Percentiles rank a stretch among this genome's conserved stretches.
Evolutionary conservation across 2,797 vertebrate genomes (phyloP).

Genomic region (Sebastes hubbsi): DNA sequence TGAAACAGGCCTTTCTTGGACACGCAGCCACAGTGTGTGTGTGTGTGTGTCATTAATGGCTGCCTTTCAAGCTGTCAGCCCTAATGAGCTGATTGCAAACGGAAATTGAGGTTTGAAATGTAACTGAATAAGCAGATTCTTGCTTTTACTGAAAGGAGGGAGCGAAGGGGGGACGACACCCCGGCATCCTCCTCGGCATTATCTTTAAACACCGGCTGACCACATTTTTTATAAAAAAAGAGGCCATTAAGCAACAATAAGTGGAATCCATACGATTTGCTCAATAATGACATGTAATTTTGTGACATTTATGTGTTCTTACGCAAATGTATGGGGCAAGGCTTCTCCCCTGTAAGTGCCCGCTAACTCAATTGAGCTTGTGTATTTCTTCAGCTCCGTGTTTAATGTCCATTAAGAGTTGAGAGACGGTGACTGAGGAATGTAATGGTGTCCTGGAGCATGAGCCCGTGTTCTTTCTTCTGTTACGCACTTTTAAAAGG

Average conservation of each 20-base stretch:
- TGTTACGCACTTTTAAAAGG: constrained; percentile 37
- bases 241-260: constrained; percentile 76
- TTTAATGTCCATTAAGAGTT: constrained; percentile 83
- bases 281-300: constrained; percentile 80
- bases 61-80: constrained; percentile 62
- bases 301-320: constrained; percentile 83
- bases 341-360: constrained; percentile 78
- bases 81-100: constrained; percentile 67
- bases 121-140: constrained; percentile 73
- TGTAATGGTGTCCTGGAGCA: constrained; percentile 61
- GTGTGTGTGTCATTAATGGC: constrained; percentile 60
- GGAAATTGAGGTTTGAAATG: constrained; percentile 72
- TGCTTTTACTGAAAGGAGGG: constrained; percentile 38
- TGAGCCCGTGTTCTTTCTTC: neutral
- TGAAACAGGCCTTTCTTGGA: constrained; percentile 24
- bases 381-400: constrained; percentile 73
- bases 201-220: constrained; percentile 65
- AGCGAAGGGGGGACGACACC: constrained; percentile 28
- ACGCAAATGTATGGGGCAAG: constrained; percentile 79
- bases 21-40: neutral
- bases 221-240: constrained; percentile 14
- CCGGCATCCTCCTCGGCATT: constrained; percentile 44
- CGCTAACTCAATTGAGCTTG: constrained; percentile 80
- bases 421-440: constrained; percentile 68
- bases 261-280: constrained; percentile 73